Percentiles rank a stretch among this genome's conserved stretches.
Conservation (phyloP, 2,888 invertebrate genomes). For the Epistrophe grossulariae region DNA sequence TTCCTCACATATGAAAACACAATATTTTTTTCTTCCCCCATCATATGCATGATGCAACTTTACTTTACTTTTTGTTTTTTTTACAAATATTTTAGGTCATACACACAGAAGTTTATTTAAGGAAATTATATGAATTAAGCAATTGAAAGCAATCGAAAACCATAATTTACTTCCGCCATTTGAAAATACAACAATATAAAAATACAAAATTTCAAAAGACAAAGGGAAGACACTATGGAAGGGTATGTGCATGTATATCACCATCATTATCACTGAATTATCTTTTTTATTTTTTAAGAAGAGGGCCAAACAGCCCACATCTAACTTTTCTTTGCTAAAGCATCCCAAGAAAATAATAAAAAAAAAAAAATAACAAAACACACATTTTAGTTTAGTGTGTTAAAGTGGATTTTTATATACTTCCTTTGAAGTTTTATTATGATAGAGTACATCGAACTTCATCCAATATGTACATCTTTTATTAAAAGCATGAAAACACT, state of each 20-base stretch:
- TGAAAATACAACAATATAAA: slow-evolving; percentile 21
- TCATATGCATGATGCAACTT: not conserved
- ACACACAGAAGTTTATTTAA: slow-evolving; percentile 33
- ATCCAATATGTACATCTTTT: slow-evolving; percentile 29
- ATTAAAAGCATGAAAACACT: slow-evolving; percentile 16
- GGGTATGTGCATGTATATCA: not conserved
- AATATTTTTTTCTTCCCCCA: not conserved
- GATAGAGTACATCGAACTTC: slow-evolving; percentile 41
- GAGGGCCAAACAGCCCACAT: slow-evolving; percentile 8
- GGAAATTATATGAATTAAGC: slow-evolving; percentile 16
- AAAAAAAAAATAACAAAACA: not conserved
- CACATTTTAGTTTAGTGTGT: slow-evolving; percentile 11
- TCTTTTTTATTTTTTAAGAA: not conserved
- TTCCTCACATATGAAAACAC: not conserved
- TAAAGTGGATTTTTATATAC: slow-evolving; percentile 43
- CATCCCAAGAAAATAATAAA: not conserved
- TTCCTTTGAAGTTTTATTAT: slow-evolving; percentile 29
- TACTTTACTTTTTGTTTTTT: not conserved
- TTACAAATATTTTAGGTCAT: slow-evolving; percentile 52
- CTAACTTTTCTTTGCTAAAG: not conserved
- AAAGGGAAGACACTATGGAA: slow-evolving; percentile 24
- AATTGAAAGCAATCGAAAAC: slow-evolving; percentile 57
- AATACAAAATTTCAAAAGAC: slow-evolving; percentile 21
- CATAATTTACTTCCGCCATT: slow-evolving; percentile 61
- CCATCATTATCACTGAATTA: slow-evolving; percentile 33